phyloP scores from a whole-genome alignment of 2,888 invertebrate species.

The Pharmacophagus antenor region DNA sequence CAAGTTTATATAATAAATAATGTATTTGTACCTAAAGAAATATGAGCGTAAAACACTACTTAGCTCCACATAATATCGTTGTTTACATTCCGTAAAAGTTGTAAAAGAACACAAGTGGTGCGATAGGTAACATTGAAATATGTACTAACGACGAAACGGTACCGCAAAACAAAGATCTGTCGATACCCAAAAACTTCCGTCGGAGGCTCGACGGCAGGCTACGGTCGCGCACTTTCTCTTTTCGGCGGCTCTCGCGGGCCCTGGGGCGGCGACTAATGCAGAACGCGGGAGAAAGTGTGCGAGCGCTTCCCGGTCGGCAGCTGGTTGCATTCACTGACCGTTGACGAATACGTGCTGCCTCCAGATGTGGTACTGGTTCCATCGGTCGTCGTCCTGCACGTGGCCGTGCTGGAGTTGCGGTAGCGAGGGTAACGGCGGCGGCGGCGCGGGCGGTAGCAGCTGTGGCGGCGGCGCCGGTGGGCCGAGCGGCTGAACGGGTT shows the following conservation, averaged over 20 bases:
- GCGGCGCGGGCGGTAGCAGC: constrained; percentile 78
- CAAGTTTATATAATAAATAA: not conserved
- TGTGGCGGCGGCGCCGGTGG: constrained; percentile 84
- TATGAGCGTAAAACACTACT: not conserved
- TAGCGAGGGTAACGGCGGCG: constrained; percentile 84
- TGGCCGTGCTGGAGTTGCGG: constrained; percentile 83
- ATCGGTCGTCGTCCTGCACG: constrained; percentile 83
- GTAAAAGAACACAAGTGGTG: not conserved
- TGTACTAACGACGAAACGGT: constrained; percentile 10
- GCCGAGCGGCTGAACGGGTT: constrained; percentile 80
- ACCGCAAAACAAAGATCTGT: constrained; percentile 61
- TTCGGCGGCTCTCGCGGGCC: constrained; percentile 46
- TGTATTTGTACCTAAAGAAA: no score
- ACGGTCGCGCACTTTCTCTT: constrained; percentile 70
- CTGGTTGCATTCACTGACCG: constrained; percentile 77
- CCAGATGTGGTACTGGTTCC: constrained; percentile 90
- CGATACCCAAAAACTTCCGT: constrained; percentile 60
- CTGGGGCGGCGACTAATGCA: constrained; percentile 32
- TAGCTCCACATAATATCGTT: not conserved
- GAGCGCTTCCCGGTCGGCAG: constrained; percentile 42
- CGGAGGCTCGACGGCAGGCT: constrained; percentile 46
- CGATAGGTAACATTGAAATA: constrained; percentile 1
- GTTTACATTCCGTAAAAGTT: not conserved
- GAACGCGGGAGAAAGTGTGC: constrained; percentile 56
- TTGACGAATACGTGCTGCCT: constrained; percentile 90